Base-by-base conservation (phyloP, 2,888 invertebrate genomes). In the Apeira syringaria region DNA sequence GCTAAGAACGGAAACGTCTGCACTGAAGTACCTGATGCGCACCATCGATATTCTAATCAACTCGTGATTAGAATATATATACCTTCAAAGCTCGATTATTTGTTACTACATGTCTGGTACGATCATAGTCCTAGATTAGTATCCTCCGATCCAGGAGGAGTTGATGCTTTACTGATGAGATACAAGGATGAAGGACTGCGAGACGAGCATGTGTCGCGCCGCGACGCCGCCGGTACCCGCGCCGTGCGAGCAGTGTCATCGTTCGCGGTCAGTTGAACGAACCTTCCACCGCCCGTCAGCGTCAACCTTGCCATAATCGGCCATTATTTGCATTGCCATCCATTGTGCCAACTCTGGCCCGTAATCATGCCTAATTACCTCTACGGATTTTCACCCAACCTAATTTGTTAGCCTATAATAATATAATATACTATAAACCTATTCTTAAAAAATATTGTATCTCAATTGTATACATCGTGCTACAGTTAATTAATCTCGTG, bases 241-340 rank as follows among this genome's bases (percentile, higher is more conserved):
- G 25, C 76, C 77, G 75, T 73, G 66, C 66, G 76, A 78, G 76
- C 74, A 82, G 88, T 87, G 89, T 88, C 89, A 88, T 89, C 88
- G 89, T 56, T 87, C 88, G 86, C 86, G 81, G 85, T 84, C 86
- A 86, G 89, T 88, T 88, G 83, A 89, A 88, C 88, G 89, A 88
- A 87, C 89, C 88, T 82, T 77, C 80, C 59, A 74, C 60, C 83
- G 74, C 64, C 74, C 82, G 88, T 74, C 86, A 82, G 75, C 86
- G 83, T 83, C 87, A 88, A 86, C 87, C 86, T 87, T 86, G 86
- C 86, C 85, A 86, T 88, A 85, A 87, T 88, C 86, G 84, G n/a
- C 80, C 80, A 84, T 87, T 82, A 88, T 88, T 87, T 87, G 83
- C 88, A 88, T 88, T 76, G 74, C 81, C 76, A 84, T 84, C 81